These are phyloP conservation scores for Gymnoscopelus microlampas DNA, from an alignment of 2,797 vertebrate genomes.

Conservation along the genomic window DNA sequence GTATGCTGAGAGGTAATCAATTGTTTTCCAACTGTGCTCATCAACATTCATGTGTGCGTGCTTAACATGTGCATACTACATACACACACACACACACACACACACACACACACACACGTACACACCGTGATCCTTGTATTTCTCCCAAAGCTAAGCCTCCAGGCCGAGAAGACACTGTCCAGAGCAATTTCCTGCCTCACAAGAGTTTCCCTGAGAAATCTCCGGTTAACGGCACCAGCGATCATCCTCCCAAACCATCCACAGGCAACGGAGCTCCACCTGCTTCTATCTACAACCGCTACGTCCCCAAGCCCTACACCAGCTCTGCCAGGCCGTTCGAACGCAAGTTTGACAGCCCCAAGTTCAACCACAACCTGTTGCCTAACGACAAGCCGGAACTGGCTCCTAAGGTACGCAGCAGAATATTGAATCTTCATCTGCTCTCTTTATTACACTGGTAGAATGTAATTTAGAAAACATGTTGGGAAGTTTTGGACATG, in stretches of 20 bases:
- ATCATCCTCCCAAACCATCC: conserved; percentile 80
- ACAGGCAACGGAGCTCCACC: conserved; percentile 68
- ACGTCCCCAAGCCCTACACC: conserved; percentile 89
- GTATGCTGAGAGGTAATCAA: no score
- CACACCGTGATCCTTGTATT: conserved; percentile 65
- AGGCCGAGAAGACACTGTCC: conserved; percentile 88
- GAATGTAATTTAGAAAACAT: no score
- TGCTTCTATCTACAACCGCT: conserved; percentile 86
- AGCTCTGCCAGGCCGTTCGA: conserved; percentile 89
- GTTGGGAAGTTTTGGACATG: no score
- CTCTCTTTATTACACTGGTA: no score
- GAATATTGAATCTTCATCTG: neutral
- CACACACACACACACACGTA: conserved; percentile 66
- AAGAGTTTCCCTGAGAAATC: conserved; percentile 93
- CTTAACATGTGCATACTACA: neutral
- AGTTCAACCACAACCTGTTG: conserved; percentile 97
- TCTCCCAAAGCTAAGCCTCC: conserved; percentile 81
- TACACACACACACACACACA: neutral
- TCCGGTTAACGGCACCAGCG: conserved; percentile 86
- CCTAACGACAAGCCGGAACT: conserved; percentile 85
- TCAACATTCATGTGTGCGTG: neutral
- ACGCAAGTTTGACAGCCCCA: conserved; percentile 97
- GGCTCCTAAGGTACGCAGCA: conserved; percentile 63
- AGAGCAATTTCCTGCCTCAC: conserved; percentile 89
- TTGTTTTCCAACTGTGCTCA: neutral